Percentiles rank a stretch among this genome's conserved stretches.
Evolutionary conservation across 2,797 vertebrate species (phyloP).

Genomic region (Sus cebifrons): DNA sequence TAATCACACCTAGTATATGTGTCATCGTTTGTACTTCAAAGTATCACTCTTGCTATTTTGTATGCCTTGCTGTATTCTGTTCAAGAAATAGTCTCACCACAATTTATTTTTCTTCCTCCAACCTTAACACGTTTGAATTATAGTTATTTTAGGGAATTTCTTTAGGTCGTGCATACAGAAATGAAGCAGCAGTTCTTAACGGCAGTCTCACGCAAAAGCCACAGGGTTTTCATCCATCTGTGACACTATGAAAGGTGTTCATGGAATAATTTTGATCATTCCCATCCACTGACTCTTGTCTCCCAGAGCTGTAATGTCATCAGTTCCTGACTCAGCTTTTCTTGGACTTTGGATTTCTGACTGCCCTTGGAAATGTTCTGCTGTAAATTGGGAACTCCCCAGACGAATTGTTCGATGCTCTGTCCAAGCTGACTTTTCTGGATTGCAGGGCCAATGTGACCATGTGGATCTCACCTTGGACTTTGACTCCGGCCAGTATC

Average conservation of each 20-base stretch:
- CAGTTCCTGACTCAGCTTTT: neutral
- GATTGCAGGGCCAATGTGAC: neutral
- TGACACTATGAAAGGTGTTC: neutral
- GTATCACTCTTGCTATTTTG: neutral
- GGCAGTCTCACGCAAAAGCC: neutral
- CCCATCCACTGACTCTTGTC: neutral
- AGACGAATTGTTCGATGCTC: neutral
- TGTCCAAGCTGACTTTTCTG: neutral
- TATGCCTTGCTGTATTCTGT: neutral
- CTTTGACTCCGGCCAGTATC: neutral
- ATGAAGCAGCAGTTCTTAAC: neutral
- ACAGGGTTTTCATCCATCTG: neutral
- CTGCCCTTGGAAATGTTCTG: neutral
- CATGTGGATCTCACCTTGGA: neutral
- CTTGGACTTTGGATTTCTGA: slow-evolving; percentile 42
- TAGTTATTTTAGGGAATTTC: neutral
- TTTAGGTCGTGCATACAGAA: neutral
- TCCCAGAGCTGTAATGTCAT: neutral
- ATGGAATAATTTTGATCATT: neutral
- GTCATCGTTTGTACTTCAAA: neutral
- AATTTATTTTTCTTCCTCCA: slow-evolving; percentile 29
- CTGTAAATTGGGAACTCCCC: slow-evolving; percentile 2
- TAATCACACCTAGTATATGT: neutral
- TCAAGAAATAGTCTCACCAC: neutral
- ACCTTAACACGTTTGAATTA: neutral